Conservation (phyloP, 2,797 vertebrate species). For the Acipenser oxyrinchus region DNA sequence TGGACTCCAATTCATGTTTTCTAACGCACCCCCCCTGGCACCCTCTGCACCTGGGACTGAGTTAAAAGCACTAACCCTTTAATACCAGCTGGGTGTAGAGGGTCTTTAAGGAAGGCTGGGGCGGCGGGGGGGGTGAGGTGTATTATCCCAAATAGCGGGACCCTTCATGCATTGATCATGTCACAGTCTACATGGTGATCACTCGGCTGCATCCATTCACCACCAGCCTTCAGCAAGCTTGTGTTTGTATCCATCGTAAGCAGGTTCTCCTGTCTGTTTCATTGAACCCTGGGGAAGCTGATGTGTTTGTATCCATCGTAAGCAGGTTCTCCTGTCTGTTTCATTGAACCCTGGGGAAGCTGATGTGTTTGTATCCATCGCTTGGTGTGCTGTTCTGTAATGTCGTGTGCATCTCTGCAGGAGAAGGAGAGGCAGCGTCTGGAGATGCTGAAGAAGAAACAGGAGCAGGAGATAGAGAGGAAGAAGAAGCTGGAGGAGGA, state of each 20-base stretch:
- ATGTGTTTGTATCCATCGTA: background rate
- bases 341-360: no score
- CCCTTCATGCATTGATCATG: no score
- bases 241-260: background rate
- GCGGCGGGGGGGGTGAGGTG: no score
- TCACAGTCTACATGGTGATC: slow-evolving; percentile 27
- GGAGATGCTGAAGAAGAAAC: slow-evolving; percentile 81
- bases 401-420: slow-evolving; percentile 33
- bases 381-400: background rate
- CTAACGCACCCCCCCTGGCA: no score
- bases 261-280: background rate
- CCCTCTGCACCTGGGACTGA: no score
- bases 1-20: no score
- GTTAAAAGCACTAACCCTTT: no score
- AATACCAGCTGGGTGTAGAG: no score
- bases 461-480: slow-evolving; percentile 82
- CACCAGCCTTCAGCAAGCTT: background rate
- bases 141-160: no score
- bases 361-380: no score
- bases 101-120: no score
- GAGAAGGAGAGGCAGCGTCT: slow-evolving; percentile 77
- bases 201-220: slow-evolving; percentile 44
- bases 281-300: background rate
- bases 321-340: background rate
- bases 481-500: slow-evolving; percentile 87